Evolutionary conservation across 2,888 invertebrate genomes (phyloP), one percentile per base, ranked within the genome.

Genomic region (Macrostomum cliftonense): DNA sequence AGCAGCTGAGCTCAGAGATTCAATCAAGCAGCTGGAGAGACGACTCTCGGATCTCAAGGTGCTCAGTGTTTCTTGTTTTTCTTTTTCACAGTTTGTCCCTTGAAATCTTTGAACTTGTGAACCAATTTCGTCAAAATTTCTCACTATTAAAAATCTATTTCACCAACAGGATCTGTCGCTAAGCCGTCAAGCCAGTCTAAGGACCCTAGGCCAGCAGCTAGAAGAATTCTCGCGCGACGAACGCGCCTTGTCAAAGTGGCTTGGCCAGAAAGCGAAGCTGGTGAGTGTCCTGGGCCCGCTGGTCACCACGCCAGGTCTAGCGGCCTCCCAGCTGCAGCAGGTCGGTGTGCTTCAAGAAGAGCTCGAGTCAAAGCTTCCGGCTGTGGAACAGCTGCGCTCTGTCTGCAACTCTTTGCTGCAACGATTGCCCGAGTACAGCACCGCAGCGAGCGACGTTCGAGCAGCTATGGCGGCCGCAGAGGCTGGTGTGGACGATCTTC

Each of bases 271-370:
- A 71, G 89, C 89, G 61, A 81, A 86, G 59, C 89, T 95, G 89
- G 76, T 95, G 71, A 80, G 83, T 0, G 89, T 89, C 0, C 74
- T 95, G 0, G 93, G 93, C 14, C 91, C 91, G 1, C 87, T 93
- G 61, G 88, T 89, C 0, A 84, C 87, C 0, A 93, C 95, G 70
- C 86, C 89, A 1, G 77, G 88, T 48, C 84, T 91, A 81, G 86
- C 91, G 1, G 83, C 86, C 63, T 87, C 84, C 37, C 93, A 93
- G 76, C 83, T 89, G 16, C 87, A 89, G 64, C 87, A 88, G 76
- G 75, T 75, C 44, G 70, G 74, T 76, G 88, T 93, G 0, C 75
- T 95, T 44, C 79, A 89, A 53, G 93, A 93, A 68, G 93, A 95
- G 73, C 83, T 91, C 76, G 78, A 85, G 52, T 80, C 82, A 0